Percentiles rank a stretch among this genome's conserved stretches.
These are phyloP conservation scores for Pachyrhynchus sulphureomaculatus DNA, from an alignment of 1,140 invertebrate genomes.

Conservation along the genomic window DNA sequence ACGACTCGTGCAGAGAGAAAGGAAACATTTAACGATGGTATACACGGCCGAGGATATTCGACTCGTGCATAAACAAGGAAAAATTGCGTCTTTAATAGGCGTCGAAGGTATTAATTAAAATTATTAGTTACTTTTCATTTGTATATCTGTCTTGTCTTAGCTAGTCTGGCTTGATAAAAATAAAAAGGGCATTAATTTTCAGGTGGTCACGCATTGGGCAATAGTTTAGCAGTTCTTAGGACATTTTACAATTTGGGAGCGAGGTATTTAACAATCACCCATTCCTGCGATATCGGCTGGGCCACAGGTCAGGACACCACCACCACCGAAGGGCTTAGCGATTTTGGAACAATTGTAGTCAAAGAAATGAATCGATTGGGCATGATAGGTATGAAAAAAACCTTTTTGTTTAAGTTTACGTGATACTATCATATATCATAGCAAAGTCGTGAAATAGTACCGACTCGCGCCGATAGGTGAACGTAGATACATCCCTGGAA, in stretches of 20 bases:
- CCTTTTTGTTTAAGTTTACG: too few relatives aligned
- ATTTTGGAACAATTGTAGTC: slow-evolving; percentile 75
- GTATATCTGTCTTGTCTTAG: too few relatives aligned
- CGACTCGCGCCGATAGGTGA: too few relatives aligned
- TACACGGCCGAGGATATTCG: slow-evolving; percentile 71
- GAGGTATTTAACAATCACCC: slow-evolving; percentile 73
- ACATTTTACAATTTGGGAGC: slow-evolving; percentile 71
- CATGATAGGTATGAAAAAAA: slow-evolving; percentile 76
- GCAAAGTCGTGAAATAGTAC: too few relatives aligned
- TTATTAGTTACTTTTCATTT: too few relatives aligned
- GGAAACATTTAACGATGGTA: slow-evolving; percentile 68
- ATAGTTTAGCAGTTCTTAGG: slow-evolving; percentile 66
- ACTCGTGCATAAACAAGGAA: slow-evolving; percentile 71
- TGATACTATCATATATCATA: too few relatives aligned
- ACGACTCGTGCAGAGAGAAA: slow-evolving; percentile 76
- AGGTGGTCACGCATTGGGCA: slow-evolving; percentile 69
- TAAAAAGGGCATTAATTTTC: too few relatives aligned
- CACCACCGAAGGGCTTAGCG: slow-evolving; percentile 57
- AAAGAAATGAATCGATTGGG: slow-evolving; percentile 85
- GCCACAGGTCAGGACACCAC: slow-evolving; percentile 82
- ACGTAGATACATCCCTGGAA: too few relatives aligned
- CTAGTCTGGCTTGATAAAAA: too few relatives aligned
- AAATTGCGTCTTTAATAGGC: slow-evolving; percentile 72
- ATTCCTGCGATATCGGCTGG: slow-evolving; percentile 74
- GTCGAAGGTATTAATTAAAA: slow-evolving; percentile 59